Evolutionary conservation across 2,888 invertebrate species (phyloP).

Genomic region (Acanthosepion lycidas): DNA sequence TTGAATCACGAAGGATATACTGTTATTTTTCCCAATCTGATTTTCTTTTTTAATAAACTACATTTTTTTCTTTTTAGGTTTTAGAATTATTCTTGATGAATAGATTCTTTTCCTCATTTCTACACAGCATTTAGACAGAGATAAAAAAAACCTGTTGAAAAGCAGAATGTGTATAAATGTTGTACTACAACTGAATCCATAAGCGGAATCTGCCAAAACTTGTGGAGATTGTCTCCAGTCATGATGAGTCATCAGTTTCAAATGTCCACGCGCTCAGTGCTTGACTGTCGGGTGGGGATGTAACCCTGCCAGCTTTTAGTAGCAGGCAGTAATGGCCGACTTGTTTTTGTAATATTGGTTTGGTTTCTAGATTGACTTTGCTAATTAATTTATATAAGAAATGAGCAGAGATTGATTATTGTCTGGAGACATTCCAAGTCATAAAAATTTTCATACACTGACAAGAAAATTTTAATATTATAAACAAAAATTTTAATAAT

Average conservation of each 20-base stretch:
- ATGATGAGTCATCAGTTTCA: constrained; percentile 11
- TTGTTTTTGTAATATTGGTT: background rate
- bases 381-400: no score
- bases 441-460: no score
- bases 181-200: background rate
- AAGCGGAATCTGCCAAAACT: background rate
- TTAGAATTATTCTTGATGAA: background rate
- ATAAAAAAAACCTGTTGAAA: background rate
- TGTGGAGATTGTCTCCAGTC: background rate
- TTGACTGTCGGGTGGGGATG: background rate
- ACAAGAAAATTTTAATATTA: no score
- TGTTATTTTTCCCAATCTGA: no score
- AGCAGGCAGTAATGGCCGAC: background rate
- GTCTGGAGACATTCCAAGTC: no score
- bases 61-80: background rate
- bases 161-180: background rate
- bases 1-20: no score
- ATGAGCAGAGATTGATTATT: no score
- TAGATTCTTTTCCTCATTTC: background rate
- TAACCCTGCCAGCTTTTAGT: background rate
- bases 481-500: no score
- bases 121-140: background rate
- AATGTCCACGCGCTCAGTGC: background rate
- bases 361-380: background rate
- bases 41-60: no score